Conservation (phyloP, 2,888 invertebrate genomes). For the Andrena dorsata region DNA sequence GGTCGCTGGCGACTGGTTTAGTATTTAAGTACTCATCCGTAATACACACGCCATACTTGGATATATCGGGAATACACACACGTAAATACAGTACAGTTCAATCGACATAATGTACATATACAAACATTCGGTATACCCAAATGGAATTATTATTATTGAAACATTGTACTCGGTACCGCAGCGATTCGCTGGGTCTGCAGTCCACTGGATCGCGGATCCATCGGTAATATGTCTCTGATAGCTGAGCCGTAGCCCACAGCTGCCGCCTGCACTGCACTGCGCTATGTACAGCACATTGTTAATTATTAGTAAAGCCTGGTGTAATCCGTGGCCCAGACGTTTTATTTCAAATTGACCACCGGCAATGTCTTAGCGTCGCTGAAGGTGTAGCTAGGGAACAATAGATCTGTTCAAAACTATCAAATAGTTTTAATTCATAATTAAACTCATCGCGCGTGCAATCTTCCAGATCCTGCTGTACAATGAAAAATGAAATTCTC, state of each 20-base stretch:
- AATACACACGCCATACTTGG: constrained; percentile 75
- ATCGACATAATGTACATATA: constrained; percentile 84
- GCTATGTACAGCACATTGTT: constrained; percentile 83
- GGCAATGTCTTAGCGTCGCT: not conserved
- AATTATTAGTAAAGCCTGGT: constrained; percentile 78
- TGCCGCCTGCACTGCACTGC: constrained; percentile 84
- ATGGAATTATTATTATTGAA: constrained; percentile 64
- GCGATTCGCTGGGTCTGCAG: constrained; percentile 77
- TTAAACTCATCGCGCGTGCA: no score
- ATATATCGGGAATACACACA: constrained; percentile 84
- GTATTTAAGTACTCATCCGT: constrained; percentile 60
- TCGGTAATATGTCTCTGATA: constrained; percentile 78
- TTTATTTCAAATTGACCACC: not conserved
- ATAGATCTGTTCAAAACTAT: no score
- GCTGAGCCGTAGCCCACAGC: constrained; percentile 84
- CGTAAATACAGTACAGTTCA: constrained; percentile 81
- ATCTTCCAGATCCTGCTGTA: not conserved
- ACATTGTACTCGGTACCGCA: constrained; percentile 71
- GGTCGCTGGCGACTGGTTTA: constrained; percentile 30
- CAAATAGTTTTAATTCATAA: no score
- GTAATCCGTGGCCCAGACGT: constrained; percentile 75
- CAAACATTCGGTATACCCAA: constrained; percentile 79
- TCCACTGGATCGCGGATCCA: constrained; percentile 78
- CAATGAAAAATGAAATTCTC: not conserved
- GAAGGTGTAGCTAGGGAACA: no score